Percentiles rank a stretch among this genome's conserved stretches.
These are phyloP conservation scores for Champsocephalus gunnari DNA, from an alignment of 2,797 vertebrate species.

Conservation along the genomic window DNA sequence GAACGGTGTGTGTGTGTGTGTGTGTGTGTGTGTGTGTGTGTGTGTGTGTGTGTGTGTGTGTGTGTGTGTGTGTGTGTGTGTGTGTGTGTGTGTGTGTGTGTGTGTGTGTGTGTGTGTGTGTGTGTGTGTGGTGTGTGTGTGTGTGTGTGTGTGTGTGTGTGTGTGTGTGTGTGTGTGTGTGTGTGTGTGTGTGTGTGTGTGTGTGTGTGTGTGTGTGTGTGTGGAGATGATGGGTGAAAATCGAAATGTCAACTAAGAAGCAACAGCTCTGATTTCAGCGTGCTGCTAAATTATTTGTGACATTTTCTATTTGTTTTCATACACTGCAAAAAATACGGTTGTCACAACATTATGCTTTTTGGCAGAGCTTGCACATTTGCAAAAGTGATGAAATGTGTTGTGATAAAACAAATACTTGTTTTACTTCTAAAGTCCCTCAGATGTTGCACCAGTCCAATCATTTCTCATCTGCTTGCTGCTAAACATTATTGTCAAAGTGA, in stretches of 20 bases:
- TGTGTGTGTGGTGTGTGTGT: slow-evolving; percentile 59
- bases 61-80: slow-evolving; percentile 44
- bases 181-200: slow-evolving; percentile 62
- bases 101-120: slow-evolving; percentile 38
- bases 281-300: neutral
- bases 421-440: neutral
- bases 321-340: neutral
- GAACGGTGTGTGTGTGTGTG: slow-evolving; percentile 54
- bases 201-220: slow-evolving; percentile 32
- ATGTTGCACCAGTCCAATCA: neutral
- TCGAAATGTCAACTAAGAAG: slow-evolving; percentile 22
- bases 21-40: slow-evolving; percentile 59
- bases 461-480: no score
- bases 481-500: no score
- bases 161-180: slow-evolving; percentile 28
- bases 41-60: slow-evolving; percentile 7
- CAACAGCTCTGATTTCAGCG: neutral
- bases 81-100: slow-evolving; percentile 42
- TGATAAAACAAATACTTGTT: neutral
- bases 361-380: neutral
- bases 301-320: neutral
- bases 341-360: neutral
- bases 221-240: slow-evolving; percentile 42
- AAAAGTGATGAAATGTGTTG: neutral
- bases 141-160: slow-evolving; percentile 44